A percentile compares a stretch with the other conserved stretches of the same genome.
Conservation (phyloP, 2,888 invertebrate species). For the Drosophila merina region DNA sequence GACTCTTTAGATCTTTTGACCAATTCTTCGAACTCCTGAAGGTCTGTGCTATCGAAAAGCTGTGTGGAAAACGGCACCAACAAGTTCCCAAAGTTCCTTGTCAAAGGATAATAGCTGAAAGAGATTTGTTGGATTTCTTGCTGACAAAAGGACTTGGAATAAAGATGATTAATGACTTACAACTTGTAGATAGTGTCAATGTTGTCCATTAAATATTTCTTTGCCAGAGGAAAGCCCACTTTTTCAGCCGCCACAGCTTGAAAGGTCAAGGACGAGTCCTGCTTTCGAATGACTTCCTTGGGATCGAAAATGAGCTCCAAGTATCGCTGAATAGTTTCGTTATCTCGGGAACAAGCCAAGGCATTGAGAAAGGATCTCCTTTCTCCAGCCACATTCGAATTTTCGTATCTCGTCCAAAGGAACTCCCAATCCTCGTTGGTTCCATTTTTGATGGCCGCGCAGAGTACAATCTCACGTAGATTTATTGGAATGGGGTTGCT, state of each 20-base stretch:
- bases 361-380: slow-evolving; percentile 87
- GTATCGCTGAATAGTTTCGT: slow-evolving; percentile 84
- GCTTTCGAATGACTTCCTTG: slow-evolving; percentile 86
- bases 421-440: slow-evolving; percentile 90
- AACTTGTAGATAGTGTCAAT: slow-evolving; percentile 81
- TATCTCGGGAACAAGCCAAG: slow-evolving; percentile 87
- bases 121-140: neutral
- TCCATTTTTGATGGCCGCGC: slow-evolving; percentile 89
- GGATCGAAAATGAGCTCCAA: slow-evolving; percentile 87
- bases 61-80: slow-evolving; percentile 84
- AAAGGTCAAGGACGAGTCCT: slow-evolving; percentile 88
- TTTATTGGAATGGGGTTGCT: slow-evolving; percentile 89
- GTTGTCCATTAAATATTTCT: slow-evolving; percentile 88
- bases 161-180: slow-evolving; percentile 4
- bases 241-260: slow-evolving; percentile 86
- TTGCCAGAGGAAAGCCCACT: slow-evolving; percentile 88
- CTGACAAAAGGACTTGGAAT: neutral
- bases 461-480: slow-evolving; percentile 89
- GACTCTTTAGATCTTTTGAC: slow-evolving; percentile 85
- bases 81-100: slow-evolving; percentile 84
- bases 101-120: slow-evolving; percentile 84
- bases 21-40: slow-evolving; percentile 85
- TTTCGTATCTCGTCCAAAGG: slow-evolving; percentile 88
- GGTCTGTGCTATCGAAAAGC: slow-evolving; percentile 84
- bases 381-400: slow-evolving; percentile 88